Conservation (phyloP, 2,113 vertebrate genomes). For the Pelodiscus sinensis region DNA sequence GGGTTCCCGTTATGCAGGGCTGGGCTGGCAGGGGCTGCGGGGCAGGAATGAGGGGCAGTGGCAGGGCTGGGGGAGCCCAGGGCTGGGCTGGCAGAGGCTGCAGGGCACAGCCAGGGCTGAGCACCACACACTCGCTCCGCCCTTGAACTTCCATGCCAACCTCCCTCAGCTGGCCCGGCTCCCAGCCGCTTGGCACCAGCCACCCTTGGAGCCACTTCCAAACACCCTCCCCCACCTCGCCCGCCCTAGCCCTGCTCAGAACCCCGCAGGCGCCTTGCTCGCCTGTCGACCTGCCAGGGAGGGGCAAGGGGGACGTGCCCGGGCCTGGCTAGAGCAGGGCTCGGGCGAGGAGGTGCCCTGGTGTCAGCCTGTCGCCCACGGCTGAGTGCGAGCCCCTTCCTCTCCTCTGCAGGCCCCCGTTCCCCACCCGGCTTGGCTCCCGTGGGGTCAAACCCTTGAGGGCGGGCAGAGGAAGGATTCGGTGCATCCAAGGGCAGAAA, state of each 20-base stretch:
- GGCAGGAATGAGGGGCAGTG: too few species aligned
- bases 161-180: not conserved
- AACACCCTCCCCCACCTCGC: too few species aligned
- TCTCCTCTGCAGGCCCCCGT: too few species aligned
- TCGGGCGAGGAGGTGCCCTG: not conserved
- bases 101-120: not conserved
- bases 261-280: not conserved
- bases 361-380: too few species aligned
- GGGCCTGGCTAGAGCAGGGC: not conserved
- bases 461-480: not conserved
- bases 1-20: not conserved
- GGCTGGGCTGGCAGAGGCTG: not conserved
- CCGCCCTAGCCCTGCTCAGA: not conserved
- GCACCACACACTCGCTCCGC: not conserved
- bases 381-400: not conserved
- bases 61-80: too few species aligned
- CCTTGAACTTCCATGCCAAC: not conserved
- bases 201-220: not conserved
- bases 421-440: too few species aligned
- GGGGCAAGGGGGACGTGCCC: not conserved
- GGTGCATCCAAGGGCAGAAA: too few species aligned
- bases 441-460: too few species aligned
- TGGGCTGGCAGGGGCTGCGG: not conserved
- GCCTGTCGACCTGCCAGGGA: too few species aligned
- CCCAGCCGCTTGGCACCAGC: not conserved